A percentile compares a stretch with the other conserved stretches of the same genome.
Conservation (phyloP, 2,888 invertebrate genomes). For the Eupithecia dodoneata region DNA sequence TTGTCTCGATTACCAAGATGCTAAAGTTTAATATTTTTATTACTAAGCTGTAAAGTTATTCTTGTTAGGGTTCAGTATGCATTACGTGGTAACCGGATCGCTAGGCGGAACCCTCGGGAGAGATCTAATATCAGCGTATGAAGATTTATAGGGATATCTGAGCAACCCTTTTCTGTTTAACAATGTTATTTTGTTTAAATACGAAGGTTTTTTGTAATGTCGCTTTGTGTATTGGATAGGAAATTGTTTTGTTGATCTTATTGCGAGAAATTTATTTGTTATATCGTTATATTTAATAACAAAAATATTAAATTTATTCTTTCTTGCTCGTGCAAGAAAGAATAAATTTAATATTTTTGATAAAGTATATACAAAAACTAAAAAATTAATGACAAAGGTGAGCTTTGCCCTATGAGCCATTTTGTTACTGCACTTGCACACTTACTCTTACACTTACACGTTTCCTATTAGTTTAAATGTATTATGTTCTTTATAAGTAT, state of each 20-base stretch:
- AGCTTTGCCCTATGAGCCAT: too few species aligned
- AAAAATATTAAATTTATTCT: too few species aligned
- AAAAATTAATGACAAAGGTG: too few species aligned
- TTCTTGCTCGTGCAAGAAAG: too few species aligned
- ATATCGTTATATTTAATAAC: too few species aligned
- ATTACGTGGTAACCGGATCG: background rate
- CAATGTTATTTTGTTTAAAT: conserved; percentile 10
- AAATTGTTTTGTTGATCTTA: background rate
- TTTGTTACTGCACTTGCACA: too few species aligned
- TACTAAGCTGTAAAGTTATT: conserved; percentile 2
- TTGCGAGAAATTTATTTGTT: background rate
- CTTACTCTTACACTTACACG: too few species aligned
- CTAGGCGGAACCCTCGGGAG: conserved; percentile 5
- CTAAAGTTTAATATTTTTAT: background rate
- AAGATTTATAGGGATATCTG: conserved; percentile 11
- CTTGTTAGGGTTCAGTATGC: background rate
- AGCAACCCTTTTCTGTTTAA: conserved; percentile 10
- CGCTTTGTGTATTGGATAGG: background rate
- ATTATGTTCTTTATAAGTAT: too few species aligned
- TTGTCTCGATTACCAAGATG: background rate
- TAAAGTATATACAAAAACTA: too few species aligned
- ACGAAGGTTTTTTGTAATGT: conserved; percentile 1
- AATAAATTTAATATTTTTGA: too few species aligned
- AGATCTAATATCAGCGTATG: conserved; percentile 9
- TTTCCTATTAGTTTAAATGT: too few species aligned